Base-by-base conservation (phyloP, 2,888 invertebrate species). In the Agriopis leucophaearia region DNA sequence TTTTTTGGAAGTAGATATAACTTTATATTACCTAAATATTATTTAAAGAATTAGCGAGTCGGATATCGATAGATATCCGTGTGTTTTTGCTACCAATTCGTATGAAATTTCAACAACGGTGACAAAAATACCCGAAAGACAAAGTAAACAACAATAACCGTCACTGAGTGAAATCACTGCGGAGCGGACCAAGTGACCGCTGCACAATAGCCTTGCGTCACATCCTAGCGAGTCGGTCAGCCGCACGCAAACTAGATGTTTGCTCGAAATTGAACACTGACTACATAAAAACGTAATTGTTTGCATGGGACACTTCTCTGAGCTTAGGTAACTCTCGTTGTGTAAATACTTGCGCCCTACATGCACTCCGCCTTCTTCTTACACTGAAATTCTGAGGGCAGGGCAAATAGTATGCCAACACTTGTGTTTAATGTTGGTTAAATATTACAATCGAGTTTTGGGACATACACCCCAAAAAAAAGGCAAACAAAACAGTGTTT, bases 191-290 rank as follows among this genome's bases (percentile, higher is more conserved):
- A 82, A 85, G 82, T 84, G 81, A 82, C 83, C 83, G 54, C 48
- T 59, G 59, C 62, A 86, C 88, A 90, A 91, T 89, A 72, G 82
- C 77, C 77, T 91, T 90, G 83, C 89, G 89, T 88, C 90, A 91
- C 75, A 80, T 83, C 81, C 82, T 79, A 80, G 73, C 82, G 78
- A 79, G 68, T 64, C 71, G 66, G 78, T 67, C 76, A 75, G 57
- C 69, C 64, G 64, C 68, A 78, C 69, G 76, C 74, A 75, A 80
- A 78, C 74, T 79, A 80, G 76, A 78, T 77, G 76, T 78, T 78
- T 80, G 69, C 76, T 78, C 72, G 71, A 81, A 78, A 80, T 64
- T 71, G 65, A 60, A 63, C 52, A 64, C 66, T 66, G 57, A 62
- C 61, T 65, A 70, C 71, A 76, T 69, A 77, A 78, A 80, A 78